Conservation (phyloP, 1,140 invertebrate species). For the Gryllus bimaculatus region DNA sequence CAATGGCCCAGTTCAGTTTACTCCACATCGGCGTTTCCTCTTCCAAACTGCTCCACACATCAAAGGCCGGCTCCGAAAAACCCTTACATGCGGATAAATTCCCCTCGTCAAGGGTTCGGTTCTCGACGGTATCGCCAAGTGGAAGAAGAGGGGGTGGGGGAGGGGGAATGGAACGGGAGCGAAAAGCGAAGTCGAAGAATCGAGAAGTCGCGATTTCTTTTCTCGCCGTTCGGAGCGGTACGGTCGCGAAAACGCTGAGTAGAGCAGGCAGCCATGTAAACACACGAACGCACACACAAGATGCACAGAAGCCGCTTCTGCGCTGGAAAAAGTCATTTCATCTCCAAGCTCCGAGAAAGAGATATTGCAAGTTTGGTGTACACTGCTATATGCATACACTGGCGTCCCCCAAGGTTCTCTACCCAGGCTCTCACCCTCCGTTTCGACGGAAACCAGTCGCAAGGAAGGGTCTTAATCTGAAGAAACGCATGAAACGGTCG, state of each 20-base stretch:
- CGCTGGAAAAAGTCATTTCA: background rate
- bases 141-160: background rate
- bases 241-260: background rate
- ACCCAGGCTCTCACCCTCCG: too few species aligned
- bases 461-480: background rate
- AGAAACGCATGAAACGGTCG: background rate
- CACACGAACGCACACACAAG: background rate
- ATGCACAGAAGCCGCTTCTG: background rate
- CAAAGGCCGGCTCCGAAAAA: background rate
- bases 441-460: too few species aligned
- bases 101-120: background rate
- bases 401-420: too few species aligned
- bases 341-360: background rate
- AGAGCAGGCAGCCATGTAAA: background rate
- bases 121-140: background rate
- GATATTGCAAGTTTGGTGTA: background rate
- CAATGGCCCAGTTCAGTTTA: too few species aligned
- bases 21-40: background rate
- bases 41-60: background rate
- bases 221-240: background rate
- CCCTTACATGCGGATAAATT: background rate
- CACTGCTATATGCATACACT: background rate
- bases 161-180: background rate
- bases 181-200: conserved; percentile 4
- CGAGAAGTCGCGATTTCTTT: background rate